These are phyloP conservation scores for Sericinus montela DNA, from an alignment of 2,888 invertebrate genomes.

Conservation along the genomic window DNA sequence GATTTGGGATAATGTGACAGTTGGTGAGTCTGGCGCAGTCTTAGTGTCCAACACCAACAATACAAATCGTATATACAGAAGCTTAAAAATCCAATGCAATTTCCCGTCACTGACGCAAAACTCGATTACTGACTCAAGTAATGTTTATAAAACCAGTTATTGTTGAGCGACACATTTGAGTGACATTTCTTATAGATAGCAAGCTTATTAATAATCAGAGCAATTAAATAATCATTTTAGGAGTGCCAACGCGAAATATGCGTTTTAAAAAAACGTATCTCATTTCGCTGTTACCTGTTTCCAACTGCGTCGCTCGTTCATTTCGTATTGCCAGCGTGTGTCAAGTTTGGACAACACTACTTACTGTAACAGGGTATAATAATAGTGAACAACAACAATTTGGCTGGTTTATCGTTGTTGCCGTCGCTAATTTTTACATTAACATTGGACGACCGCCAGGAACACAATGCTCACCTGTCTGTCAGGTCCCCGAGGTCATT, in stretches of 20 bases:
- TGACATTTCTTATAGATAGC: no score
- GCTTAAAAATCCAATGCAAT: no score
- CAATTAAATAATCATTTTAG: no score
- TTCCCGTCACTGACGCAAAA: no score
- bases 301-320: neutral
- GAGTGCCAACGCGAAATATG: neutral
- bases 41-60: no score
- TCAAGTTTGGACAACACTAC: conserved; percentile 4
- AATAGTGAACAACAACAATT: conserved; percentile 30
- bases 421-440: conserved; percentile 40
- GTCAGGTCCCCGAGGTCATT: conserved; percentile 7
- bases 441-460: conserved; percentile 57
- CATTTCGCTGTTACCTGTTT: neutral
- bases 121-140: no score
- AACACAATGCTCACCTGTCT: conserved; percentile 43
- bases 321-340: neutral
- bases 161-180: no score
- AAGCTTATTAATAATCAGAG: no score
- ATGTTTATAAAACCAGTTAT: no score
- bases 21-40: no score
- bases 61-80: no score
- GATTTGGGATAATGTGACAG: no score
- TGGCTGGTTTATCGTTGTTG: conserved; percentile 29
- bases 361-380: neutral
- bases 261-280: neutral